Conservation (phyloP, 2,888 invertebrate genomes). For the Phragmatobia fuliginosa region DNA sequence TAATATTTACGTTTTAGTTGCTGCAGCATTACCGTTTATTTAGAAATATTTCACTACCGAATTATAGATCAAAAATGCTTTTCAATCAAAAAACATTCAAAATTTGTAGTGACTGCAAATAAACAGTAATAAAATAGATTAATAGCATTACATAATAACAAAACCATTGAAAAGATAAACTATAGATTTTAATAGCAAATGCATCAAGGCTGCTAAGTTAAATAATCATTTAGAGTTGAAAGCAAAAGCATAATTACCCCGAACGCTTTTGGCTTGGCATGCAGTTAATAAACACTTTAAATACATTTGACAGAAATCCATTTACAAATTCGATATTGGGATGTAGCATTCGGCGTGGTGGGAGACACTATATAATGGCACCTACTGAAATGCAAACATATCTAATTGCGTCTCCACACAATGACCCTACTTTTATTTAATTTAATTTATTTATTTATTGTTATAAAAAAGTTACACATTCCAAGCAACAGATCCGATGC, state of each 20-base stretch:
- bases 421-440: constrained; percentile 37
- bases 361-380: constrained; percentile 64
- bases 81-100: constrained; percentile 17
- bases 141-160: constrained; percentile 33
- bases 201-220: constrained; percentile 57
- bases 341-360: constrained; percentile 44
- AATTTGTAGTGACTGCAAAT: constrained; percentile 26
- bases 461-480: too few species aligned
- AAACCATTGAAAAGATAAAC: constrained; percentile 47
- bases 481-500: too few species aligned
- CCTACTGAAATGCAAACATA: constrained; percentile 73
- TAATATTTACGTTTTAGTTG: background rate
- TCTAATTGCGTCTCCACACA: constrained; percentile 68
- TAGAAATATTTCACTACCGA: background rate
- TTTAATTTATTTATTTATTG: too few species aligned
- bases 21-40: background rate
- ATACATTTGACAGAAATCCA: constrained; percentile 65
- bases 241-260: constrained; percentile 61
- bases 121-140: constrained; percentile 38
- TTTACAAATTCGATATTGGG: constrained; percentile 54
- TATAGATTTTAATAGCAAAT: constrained; percentile 52
- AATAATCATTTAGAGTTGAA: constrained; percentile 63
- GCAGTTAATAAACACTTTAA: constrained; percentile 63
- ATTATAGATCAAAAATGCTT: constrained; percentile 12
- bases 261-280: constrained; percentile 55